Percentiles rank a stretch among this genome's conserved stretches.
phyloP scores from a whole-genome alignment of 2,888 invertebrate species.

The Melanargia galathea region DNA sequence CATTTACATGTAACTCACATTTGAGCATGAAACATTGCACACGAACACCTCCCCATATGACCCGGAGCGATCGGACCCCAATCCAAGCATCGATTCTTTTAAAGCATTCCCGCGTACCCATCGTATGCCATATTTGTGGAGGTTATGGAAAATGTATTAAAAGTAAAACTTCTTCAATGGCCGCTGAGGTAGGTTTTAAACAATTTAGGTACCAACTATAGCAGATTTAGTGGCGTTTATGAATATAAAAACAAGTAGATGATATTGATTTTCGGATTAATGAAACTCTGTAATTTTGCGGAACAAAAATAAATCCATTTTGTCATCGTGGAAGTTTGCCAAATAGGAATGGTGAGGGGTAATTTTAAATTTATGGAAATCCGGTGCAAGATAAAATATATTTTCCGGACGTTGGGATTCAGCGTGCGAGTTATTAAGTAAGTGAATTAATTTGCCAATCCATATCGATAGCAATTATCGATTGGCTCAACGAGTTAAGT shows the following conservation, averaged over 20 bases:
- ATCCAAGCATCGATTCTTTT: conserved; percentile 12
- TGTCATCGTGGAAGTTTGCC: conserved; percentile 63
- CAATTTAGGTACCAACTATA: too few relatives aligned
- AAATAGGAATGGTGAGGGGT: conserved; percentile 60
- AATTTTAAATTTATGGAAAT: conserved; percentile 72
- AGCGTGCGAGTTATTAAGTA: conserved; percentile 53
- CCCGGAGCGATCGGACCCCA: conserved; percentile 16
- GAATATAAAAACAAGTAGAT: background rate
- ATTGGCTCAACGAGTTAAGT: conserved; percentile 58
- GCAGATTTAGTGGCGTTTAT: too few relatives aligned
- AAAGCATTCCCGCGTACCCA: conserved; percentile 10
- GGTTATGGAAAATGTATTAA: too few relatives aligned
- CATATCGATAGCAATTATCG: conserved; percentile 56
- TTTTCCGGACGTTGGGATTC: conserved; percentile 60
- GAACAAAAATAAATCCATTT: conserved; percentile 44
- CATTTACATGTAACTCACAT: conserved; percentile 53
- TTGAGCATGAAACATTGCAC: conserved; percentile 51
- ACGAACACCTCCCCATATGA: conserved; percentile 40
- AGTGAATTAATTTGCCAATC: conserved; percentile 55
- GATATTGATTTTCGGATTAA: conserved; percentile 20
- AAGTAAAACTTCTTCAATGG: too few relatives aligned
- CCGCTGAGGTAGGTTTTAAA: too few relatives aligned
- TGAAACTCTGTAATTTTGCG: conserved; percentile 25
- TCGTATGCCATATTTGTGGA: too few relatives aligned
- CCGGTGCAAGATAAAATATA: conserved; percentile 67